Base-by-base conservation (phyloP, 1,140 invertebrate genomes). In the Doryteuthis pealeii region DNA sequence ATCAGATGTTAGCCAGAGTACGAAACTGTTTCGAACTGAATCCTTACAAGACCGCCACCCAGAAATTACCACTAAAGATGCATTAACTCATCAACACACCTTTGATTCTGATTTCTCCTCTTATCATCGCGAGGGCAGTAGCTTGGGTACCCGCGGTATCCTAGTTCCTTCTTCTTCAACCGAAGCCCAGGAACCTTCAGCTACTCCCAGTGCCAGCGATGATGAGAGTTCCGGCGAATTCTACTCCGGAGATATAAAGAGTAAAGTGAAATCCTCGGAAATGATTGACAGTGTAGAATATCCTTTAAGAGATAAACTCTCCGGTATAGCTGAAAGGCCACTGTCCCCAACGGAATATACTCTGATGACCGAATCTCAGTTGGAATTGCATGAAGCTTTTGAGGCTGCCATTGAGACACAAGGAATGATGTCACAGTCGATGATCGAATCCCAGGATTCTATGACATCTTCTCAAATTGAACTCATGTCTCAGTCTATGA, bases 341-440 rank as follows among this genome's bases (percentile, higher is more conserved):
- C 72, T 84, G 15, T 85, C 83, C 15, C 83, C 83, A 18, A 85
- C 79, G 32, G 82, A 83, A 18, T 85, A 83, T 70, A 84, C 82
- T 40, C 70, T 84, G 5, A 81, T 83, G 75, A 78, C 81, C 15
- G 80, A 83, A 14, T 72, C 73, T 45, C 45, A 43, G n/a, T 43
- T 71, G 26, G 70, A 49, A 45, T n/a, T 43, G 15, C 35, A 71
- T 26, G 26, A 71, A 26, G 70, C 33, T 22, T 15, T 45, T 43
- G 18, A 49, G 8, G 31, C n/a, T 10, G 70, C 35, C 10, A 31
- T 45, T 43, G 33, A 28, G 0, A 14, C n/a, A 22, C 26, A 43
- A 26, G 45, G 15, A n/a, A 15, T 43, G 5, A 71, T 28, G n/a
- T n/a, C 26, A 14, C 58, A 68, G 32, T 31, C 32, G 1, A 45